phyloP scores from a whole-genome alignment of 2,797 vertebrate species.

The Coregonus ussuriensis region DNA sequence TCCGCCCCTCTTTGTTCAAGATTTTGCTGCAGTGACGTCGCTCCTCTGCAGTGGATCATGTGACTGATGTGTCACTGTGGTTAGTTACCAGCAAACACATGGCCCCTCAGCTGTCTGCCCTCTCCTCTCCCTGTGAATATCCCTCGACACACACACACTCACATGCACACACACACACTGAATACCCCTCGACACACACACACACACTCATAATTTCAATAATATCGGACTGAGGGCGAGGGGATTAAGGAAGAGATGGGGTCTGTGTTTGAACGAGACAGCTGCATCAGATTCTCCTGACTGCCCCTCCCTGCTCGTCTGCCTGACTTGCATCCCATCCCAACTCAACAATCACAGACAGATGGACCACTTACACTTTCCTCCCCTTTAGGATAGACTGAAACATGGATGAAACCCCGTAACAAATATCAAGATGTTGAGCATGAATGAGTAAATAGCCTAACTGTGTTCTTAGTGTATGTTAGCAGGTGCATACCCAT shows the following conservation, averaged over 20 bases:
- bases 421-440: neutral
- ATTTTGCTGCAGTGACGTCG: constrained; percentile 74
- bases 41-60: constrained; percentile 64
- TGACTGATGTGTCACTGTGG: constrained; percentile 45
- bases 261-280: constrained; percentile 6
- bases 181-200: constrained; percentile 4
- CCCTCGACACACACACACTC: constrained; percentile 5
- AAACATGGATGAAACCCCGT: neutral
- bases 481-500: too few relatives aligned
- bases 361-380: neutral
- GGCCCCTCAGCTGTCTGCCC: constrained; percentile 1
- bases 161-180: constrained; percentile 15
- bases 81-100: constrained; percentile 16
- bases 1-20: constrained; percentile 46
- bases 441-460: neutral
- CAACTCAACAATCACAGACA: neutral
- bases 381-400: neutral
- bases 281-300: neutral
- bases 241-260: constrained; percentile 8
- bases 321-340: neutral
- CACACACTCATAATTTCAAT: constrained; percentile 1
- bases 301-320: neutral
- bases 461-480: too few relatives aligned
- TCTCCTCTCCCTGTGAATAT: neutral
- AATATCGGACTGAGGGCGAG: neutral